Percentiles rank a stretch among this genome's conserved stretches.
These are phyloP conservation scores for Ostrea edulis DNA, from an alignment of 1,140 invertebrate species.

Conservation along the genomic window DNA sequence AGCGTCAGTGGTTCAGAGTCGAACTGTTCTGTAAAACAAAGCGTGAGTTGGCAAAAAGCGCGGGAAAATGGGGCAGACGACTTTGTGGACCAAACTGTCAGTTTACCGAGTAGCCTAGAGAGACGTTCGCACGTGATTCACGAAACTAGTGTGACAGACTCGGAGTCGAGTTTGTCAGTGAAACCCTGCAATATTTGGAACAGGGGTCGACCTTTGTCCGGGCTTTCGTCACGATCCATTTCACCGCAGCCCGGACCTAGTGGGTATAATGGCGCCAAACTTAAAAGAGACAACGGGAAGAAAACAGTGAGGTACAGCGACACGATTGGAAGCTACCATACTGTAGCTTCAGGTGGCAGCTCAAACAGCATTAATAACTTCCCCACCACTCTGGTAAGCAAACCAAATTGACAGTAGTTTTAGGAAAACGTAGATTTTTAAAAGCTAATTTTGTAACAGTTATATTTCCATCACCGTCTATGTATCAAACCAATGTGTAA, in stretches of 20 bases:
- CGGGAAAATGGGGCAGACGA: not conserved
- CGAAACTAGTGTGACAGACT: constrained; percentile 19
- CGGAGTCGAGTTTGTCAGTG: constrained; percentile 28
- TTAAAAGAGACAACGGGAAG: constrained; percentile 34
- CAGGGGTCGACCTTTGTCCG: constrained; percentile 25
- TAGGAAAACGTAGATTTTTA: not conserved
- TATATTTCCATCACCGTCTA: too few species aligned
- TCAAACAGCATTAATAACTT: constrained; percentile 30
- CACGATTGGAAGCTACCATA: not conserved
- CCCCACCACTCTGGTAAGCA: constrained; percentile 14
- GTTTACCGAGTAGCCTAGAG: constrained; percentile 42
- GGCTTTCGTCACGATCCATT: constrained; percentile 41
- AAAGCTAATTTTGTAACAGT: too few species aligned
- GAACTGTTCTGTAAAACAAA: constrained; percentile 37
- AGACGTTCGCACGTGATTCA: constrained; percentile 10
- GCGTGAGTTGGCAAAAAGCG: constrained; percentile 34
- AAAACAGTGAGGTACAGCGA: constrained; percentile 45
- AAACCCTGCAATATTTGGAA: constrained; percentile 31
- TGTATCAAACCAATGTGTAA: too few species aligned
- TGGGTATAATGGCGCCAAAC: constrained; percentile 33
- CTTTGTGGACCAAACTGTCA: constrained; percentile 25
- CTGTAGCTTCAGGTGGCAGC: not conserved
- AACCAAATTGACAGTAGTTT: not conserved
- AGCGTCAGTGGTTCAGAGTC: constrained; percentile 38
- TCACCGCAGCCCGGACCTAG: constrained; percentile 50